phyloP scores from a whole-genome alignment of 2,113 vertebrate genomes.

The Meriones unguiculatus region DNA sequence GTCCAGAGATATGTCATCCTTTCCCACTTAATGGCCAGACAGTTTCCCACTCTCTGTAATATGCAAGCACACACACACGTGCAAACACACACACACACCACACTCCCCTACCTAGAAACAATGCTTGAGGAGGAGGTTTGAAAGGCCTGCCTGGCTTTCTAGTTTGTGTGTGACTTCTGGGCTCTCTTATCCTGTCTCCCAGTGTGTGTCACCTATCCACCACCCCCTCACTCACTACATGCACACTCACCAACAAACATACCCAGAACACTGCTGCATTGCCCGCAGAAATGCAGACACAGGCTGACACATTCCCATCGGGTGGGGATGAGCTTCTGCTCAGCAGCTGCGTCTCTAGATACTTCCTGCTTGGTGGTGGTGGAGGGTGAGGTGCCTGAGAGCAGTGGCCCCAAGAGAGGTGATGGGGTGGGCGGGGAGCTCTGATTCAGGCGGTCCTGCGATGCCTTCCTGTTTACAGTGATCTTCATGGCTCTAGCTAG shows the following conservation, averaged over 20 bases:
- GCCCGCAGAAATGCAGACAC: neutral
- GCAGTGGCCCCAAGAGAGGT: neutral
- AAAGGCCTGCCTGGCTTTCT: neutral
- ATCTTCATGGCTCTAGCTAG: neutral
- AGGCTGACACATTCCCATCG: neutral
- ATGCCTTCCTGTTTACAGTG: neutral
- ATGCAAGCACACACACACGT: neutral
- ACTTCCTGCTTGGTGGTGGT: neutral
- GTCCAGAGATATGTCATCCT: neutral
- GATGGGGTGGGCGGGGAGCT: neutral
- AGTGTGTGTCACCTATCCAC: neutral
- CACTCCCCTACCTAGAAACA: neutral
- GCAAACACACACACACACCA: neutral
- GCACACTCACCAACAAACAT: neutral
- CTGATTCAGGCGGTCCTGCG: neutral
- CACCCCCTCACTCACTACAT: neutral
- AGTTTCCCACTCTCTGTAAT: neutral
- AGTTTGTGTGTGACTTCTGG: neutral
- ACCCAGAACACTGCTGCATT: neutral
- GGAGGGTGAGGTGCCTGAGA: neutral
- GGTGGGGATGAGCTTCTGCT: neutral
- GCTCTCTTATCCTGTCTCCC: neutral
- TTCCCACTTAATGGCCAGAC: neutral
- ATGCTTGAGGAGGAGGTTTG: neutral
- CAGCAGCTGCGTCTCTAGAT: neutral